A percentile compares a stretch with the other conserved stretches of the same genome.
Evolutionary conservation across 2,888 invertebrate genomes (phyloP).

Genomic region (Arrhopalites spinosus): DNA sequence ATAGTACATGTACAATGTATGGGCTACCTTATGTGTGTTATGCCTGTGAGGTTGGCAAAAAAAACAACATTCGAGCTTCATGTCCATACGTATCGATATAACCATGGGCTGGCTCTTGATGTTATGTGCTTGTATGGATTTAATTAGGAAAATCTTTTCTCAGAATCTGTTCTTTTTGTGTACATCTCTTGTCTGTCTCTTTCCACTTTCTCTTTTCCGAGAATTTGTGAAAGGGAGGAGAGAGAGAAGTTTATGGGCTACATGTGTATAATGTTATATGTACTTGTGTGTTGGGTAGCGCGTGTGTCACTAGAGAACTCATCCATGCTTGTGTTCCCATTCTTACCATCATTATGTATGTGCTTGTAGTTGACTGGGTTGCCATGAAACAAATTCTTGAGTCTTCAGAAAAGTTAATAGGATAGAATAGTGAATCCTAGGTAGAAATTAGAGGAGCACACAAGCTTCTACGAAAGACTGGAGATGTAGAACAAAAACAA

Average conservation of each 20-base stretch:
- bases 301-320: not conserved
- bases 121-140: constrained; percentile 16
- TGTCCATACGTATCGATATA: too few species aligned
- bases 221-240: not conserved
- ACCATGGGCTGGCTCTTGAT: not conserved
- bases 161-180: constrained; percentile 18
- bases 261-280: not conserved
- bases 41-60: too few species aligned
- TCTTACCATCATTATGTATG: not conserved
- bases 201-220: not conserved
- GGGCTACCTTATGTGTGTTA: too few species aligned
- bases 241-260: not conserved
- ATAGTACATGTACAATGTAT: too few species aligned
- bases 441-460: not conserved
- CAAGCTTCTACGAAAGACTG: not conserved
- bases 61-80: too few species aligned
- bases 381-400: not conserved
- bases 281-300: not conserved
- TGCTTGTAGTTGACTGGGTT: too few species aligned
- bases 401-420: not conserved
- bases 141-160: constrained; percentile 33
- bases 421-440: not conserved
- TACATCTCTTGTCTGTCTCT: constrained; percentile 1
- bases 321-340: not conserved
- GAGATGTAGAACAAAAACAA: constrained; percentile 1